phyloP scores from a whole-genome alignment of 2,888 invertebrate species.

The Drosophila barbarae region DNA sequence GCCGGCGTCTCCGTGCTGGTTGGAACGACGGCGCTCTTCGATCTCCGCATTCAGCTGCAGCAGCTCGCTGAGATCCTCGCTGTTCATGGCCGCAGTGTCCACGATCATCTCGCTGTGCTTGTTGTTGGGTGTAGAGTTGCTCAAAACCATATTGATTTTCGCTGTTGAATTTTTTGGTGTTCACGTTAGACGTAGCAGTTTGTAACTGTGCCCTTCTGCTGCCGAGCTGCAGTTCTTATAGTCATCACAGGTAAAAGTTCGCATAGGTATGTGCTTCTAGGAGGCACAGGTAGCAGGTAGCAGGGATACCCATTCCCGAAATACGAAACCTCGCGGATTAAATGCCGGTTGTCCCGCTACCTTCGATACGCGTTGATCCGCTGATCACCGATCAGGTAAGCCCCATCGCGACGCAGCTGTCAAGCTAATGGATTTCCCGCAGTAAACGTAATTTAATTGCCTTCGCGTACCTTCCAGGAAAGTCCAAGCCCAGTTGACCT shows the following conservation, averaged over 20 bases:
- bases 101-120: conserved; percentile 56
- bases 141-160: conserved; percentile 58
- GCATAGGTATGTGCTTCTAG: too few species aligned
- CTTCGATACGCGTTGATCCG: conserved; percentile 43
- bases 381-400: conserved; percentile 19
- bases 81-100: conserved; percentile 70
- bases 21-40: conserved; percentile 52
- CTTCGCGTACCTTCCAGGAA: conserved; percentile 35
- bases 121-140: conserved; percentile 58
- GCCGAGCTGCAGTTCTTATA: conserved; percentile 40
- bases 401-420: conserved; percentile 37
- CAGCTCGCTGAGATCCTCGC: conserved; percentile 65
- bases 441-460: conserved; percentile 44
- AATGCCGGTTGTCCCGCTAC: conserved; percentile 6
- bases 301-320: neutral
- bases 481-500: conserved; percentile 35
- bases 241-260: conserved; percentile 25
- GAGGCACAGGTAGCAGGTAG: neutral
- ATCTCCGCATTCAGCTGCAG: conserved; percentile 71
- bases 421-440: conserved; percentile 31
- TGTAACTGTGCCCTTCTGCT: conserved; percentile 47
- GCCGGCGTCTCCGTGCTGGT: conserved; percentile 40
- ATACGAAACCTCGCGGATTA: conserved; percentile 8
- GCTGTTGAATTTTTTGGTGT: conserved; percentile 24
- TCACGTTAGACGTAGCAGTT: conserved; percentile 61